Percentiles rank a stretch among this genome's conserved stretches.
These are phyloP conservation scores for Procavia capensis DNA, from an alignment of 2,113 vertebrate genomes.

Conservation along the genomic window DNA sequence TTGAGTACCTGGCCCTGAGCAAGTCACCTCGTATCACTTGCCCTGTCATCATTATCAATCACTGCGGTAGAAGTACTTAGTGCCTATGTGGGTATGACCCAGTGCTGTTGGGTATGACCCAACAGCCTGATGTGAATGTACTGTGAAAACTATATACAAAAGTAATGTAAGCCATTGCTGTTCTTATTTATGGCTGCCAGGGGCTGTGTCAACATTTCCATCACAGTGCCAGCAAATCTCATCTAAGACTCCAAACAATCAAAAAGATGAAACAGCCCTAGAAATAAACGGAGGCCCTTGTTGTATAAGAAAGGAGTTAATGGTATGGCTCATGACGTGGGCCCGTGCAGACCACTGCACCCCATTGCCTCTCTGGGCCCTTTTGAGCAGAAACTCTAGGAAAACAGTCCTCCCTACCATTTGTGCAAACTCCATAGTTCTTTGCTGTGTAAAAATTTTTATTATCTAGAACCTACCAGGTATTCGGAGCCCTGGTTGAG, in stretches of 20 bases:
- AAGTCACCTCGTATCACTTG: neutral
- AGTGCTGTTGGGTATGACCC: no score
- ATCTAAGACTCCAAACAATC: slow-evolving; percentile 32
- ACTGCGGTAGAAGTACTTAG: neutral
- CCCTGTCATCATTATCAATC: neutral
- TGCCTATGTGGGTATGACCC: neutral
- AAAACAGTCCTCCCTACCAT: neutral
- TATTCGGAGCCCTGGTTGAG: neutral
- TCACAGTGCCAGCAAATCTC: slow-evolving; percentile 23
- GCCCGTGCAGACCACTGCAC: neutral
- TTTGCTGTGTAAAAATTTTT: slow-evolving; percentile 29
- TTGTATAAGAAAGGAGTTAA: neutral
- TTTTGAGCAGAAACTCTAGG: neutral
- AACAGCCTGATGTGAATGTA: neutral
- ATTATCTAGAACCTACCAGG: neutral
- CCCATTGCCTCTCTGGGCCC: neutral
- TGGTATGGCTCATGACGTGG: neutral
- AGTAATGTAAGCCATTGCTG: neutral
- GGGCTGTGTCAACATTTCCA: neutral
- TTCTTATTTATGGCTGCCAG: neutral
- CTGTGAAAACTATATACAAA: neutral
- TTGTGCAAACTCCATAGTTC: neutral
- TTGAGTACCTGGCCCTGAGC: neutral
- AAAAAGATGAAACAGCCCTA: slow-evolving; percentile 49
- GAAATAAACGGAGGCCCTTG: neutral